A percentile compares a stretch with the other conserved stretches of the same genome.
These are phyloP conservation scores for Trachops cirrhosus DNA, from an alignment of 2,797 vertebrate genomes.

Conservation along the genomic window DNA sequence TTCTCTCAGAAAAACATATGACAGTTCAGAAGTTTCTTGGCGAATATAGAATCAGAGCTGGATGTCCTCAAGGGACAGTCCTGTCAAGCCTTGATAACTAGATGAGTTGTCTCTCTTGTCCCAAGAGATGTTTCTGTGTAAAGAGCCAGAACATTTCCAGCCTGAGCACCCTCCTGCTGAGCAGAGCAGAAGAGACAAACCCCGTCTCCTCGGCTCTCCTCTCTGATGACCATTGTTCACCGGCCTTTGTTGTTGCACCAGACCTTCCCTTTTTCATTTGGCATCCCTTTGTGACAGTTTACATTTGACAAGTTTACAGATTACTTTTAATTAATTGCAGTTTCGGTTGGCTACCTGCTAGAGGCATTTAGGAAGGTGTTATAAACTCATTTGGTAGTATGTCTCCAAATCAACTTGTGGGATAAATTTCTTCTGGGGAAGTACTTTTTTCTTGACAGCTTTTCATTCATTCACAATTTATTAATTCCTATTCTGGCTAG, in stretches of 20 bases:
- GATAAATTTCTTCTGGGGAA: constrained; percentile 32
- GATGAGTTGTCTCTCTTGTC: constrained; percentile 62
- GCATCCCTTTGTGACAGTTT: constrained; percentile 42
- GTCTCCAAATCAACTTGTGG: constrained; percentile 41
- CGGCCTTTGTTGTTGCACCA: background rate
- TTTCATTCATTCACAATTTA: constrained; percentile 40
- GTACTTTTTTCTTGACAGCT: background rate
- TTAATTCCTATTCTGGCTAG: constrained; percentile 21
- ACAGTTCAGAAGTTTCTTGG: constrained; percentile 67
- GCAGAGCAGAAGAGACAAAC: background rate
- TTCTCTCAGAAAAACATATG: constrained; percentile 43
- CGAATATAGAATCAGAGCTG: constrained; percentile 65
- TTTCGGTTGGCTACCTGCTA: constrained; percentile 65
- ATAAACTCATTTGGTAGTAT: constrained; percentile 60
- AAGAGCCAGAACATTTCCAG: constrained; percentile 36
- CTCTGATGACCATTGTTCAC: background rate
- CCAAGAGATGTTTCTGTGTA: constrained; percentile 55
- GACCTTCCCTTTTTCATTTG: constrained; percentile 32
- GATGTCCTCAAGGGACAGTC: constrained; percentile 56
- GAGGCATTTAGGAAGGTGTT: constrained; percentile 67
- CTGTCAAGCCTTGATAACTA: constrained; percentile 58
- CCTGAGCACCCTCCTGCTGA: constrained; percentile 12
- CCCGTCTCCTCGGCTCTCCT: background rate
- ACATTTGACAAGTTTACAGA: constrained; percentile 52
- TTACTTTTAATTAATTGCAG: constrained; percentile 69